phyloP scores from a whole-genome alignment of 2,113 vertebrate species.

The Gila orcuttii region DNA sequence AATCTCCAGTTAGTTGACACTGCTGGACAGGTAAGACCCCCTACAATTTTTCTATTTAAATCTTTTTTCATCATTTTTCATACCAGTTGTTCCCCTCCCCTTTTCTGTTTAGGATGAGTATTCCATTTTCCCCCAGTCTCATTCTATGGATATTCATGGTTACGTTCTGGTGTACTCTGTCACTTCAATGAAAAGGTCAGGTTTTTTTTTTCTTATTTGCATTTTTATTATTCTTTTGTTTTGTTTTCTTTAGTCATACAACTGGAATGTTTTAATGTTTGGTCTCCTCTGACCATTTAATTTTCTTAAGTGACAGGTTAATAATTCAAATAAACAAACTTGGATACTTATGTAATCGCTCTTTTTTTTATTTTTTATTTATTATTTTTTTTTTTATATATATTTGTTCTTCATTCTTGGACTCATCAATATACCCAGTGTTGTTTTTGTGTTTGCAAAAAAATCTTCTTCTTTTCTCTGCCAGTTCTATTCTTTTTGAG shows the following conservation, averaged over 20 bases:
- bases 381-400: neutral
- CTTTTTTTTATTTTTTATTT: neutral
- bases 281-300: neutral
- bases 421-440: neutral
- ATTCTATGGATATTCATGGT: constrained; percentile 83
- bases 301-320: neutral
- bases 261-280: neutral
- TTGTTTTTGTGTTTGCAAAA: neutral
- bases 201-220: constrained; percentile 4
- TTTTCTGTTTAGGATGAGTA: constrained; percentile 79
- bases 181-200: constrained; percentile 84
- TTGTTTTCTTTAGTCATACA: neutral
- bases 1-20: constrained; percentile 87
- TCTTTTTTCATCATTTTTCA: constrained; percentile 21
- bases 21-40: constrained; percentile 79
- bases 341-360: neutral
- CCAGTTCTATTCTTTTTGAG: neutral
- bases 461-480: too few relatives aligned
- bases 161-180: constrained; percentile 86
- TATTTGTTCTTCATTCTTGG: neutral
- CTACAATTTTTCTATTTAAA: neutral
- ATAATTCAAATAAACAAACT: neutral
- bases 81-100: constrained; percentile 24
- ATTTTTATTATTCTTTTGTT: neutral
- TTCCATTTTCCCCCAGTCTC: constrained; percentile 85